Evolutionary conservation across 2,888 invertebrate species (phyloP).

Genomic region (Trissonchulus latispiculum): DNA sequence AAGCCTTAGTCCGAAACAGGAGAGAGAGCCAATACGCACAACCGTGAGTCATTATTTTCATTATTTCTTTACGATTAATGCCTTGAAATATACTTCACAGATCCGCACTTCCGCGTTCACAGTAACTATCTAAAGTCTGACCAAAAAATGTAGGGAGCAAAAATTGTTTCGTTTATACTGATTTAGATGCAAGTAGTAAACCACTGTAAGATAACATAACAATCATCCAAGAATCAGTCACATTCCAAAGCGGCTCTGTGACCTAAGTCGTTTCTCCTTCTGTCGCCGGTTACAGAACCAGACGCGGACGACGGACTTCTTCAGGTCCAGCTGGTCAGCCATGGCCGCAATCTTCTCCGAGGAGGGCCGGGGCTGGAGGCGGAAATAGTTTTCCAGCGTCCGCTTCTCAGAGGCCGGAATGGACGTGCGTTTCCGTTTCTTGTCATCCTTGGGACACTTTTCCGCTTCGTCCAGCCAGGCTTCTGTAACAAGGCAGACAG

Average conservation of each 20-base stretch:
- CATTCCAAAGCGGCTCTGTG: background rate
- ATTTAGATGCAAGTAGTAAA: no score
- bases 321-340: constrained; percentile 95
- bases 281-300: constrained; percentile 99
- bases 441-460: background rate
- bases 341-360: constrained; percentile 99
- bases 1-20: no score
- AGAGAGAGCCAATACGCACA: no score
- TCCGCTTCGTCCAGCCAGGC: constrained; percentile 58
- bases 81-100: no score
- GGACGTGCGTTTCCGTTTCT: constrained; percentile 88
- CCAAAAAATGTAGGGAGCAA: no score
- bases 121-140: no score
- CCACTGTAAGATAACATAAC: no score
- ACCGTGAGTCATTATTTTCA: no score
- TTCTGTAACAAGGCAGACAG: constrained; percentile 1
- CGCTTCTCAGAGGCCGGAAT: constrained; percentile 96
- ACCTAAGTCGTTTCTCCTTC: constrained; percentile 48
- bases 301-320: constrained; percentile 98
- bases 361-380: constrained; percentile 93
- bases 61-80: no score
- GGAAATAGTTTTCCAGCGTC: constrained; percentile 74
- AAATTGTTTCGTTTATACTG: no score
- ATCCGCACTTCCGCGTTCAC: no score
- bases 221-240: no score